phyloP scores from a whole-genome alignment of 2,113 vertebrate genomes.

The Canis aureus region DNA sequence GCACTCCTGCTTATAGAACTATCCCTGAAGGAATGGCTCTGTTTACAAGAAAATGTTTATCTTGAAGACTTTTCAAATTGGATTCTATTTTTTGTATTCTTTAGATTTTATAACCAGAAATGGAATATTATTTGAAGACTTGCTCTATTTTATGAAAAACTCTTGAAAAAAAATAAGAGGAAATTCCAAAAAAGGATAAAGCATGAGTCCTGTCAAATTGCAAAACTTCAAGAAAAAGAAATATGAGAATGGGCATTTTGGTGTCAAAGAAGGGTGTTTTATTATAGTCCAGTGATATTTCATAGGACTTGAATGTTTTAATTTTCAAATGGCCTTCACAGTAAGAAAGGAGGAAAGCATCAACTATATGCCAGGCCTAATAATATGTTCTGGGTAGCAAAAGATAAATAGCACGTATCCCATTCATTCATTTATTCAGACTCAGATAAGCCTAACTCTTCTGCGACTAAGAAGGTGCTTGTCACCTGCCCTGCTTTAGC shows the following conservation, averaged over 20 bases:
- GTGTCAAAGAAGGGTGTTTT: slow-evolving; percentile 8
- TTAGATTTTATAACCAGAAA: slow-evolving; percentile 62
- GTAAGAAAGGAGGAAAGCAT: not conserved
- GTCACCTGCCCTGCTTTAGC: not conserved
- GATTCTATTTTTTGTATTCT: slow-evolving; percentile 42
- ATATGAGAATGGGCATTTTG: slow-evolving; percentile 5
- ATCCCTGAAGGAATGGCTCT: slow-evolving; percentile 54
- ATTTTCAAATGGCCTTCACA: slow-evolving; percentile 53
- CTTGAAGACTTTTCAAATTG: slow-evolving; percentile 29
- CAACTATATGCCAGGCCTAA: not conserved
- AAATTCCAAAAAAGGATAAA: not conserved
- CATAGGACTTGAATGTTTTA: slow-evolving; percentile 35
- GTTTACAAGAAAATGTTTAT: slow-evolving; percentile 62
- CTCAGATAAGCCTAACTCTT: not conserved
- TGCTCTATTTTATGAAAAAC: slow-evolving; percentile 15
- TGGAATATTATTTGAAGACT: slow-evolving; percentile 34
- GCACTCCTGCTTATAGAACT: slow-evolving; percentile 27
- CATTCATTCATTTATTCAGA: not conserved
- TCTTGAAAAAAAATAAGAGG: slow-evolving; percentile 32
- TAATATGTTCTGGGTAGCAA: not conserved
- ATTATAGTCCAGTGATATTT: not conserved
- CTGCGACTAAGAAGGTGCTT: not conserved
- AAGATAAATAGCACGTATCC: not conserved
- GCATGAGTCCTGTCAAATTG: not conserved
- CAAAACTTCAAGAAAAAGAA: not conserved